Conservation (phyloP, 1,140 invertebrate species). For the Stenopsyche tienmushanensis region DNA sequence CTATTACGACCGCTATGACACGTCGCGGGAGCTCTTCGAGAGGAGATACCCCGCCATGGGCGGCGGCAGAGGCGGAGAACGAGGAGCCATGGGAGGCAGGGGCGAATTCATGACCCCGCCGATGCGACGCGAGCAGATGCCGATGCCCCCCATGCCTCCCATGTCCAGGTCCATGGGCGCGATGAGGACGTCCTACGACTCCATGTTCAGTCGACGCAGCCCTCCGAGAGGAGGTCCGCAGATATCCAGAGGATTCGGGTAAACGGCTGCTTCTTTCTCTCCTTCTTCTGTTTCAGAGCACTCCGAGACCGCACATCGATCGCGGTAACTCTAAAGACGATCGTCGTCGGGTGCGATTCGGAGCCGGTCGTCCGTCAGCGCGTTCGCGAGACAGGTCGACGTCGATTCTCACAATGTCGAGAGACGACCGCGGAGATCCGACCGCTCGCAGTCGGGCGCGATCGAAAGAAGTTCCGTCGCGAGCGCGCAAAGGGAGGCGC, state of each 20-base stretch:
- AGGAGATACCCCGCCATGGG: slow-evolving; percentile 71
- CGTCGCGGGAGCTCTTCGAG: slow-evolving; percentile 75
- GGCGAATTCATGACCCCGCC: slow-evolving; percentile 67
- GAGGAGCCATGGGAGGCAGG: slow-evolving; percentile 62
- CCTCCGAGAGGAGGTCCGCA: slow-evolving; percentile 61
- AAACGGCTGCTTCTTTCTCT: background rate
- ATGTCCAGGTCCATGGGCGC: slow-evolving; percentile 60
- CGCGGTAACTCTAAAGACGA: too few relatives aligned
- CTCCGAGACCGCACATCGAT: too few relatives aligned
- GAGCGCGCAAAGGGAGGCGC: too few relatives aligned
- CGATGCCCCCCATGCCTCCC: slow-evolving; percentile 62
- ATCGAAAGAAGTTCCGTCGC: too few relatives aligned
- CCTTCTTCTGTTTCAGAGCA: too few relatives aligned
- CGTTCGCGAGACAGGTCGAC: too few relatives aligned
- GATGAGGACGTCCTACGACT: slow-evolving; percentile 67
- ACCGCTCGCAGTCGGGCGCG: too few relatives aligned
- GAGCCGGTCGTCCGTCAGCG: too few relatives aligned
- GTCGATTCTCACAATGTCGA: too few relatives aligned
- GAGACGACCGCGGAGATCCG: too few relatives aligned
- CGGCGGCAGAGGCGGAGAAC: slow-evolving; percentile 60
- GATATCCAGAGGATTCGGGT: slow-evolving; percentile 53
- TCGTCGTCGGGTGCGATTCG: too few relatives aligned
- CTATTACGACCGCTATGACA: slow-evolving; percentile 76
- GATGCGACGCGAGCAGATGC: slow-evolving; percentile 64
- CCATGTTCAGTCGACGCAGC: slow-evolving; percentile 78